A percentile compares a stretch with the other conserved stretches of the same genome.
These are phyloP conservation scores for Synergus itoensis DNA, from an alignment of 2,888 invertebrate species.

Conservation along the genomic window DNA sequence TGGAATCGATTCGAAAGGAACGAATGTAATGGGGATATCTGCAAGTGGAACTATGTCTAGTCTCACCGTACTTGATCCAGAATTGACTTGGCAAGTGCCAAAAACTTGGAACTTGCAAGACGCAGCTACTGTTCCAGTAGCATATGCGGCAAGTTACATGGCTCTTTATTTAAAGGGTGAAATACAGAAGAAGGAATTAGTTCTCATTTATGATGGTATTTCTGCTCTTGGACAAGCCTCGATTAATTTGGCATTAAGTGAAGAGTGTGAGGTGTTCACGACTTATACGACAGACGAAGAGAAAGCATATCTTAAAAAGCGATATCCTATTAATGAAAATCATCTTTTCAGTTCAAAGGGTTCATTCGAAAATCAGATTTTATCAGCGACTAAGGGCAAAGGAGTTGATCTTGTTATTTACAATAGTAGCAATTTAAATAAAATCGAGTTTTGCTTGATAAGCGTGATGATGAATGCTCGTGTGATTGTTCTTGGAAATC, in stretches of 20 bases:
- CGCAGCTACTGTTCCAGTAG: constrained; percentile 83
- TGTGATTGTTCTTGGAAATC: constrained; percentile 80
- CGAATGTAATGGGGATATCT: constrained; percentile 77
- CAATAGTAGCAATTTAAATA: constrained; percentile 79
- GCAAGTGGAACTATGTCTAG: constrained; percentile 78
- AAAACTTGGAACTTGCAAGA: constrained; percentile 82
- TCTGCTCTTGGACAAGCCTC: constrained; percentile 85
- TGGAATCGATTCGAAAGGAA: constrained; percentile 79
- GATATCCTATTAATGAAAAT: constrained; percentile 80
- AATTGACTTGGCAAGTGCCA: constrained; percentile 80
- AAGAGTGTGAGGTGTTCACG: constrained; percentile 82
- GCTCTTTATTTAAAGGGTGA: constrained; percentile 81
- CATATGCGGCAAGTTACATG: constrained; percentile 82
- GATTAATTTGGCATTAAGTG: constrained; percentile 81
- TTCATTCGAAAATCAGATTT: constrained; percentile 90
- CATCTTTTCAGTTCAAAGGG: constrained; percentile 80
- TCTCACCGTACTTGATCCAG: constrained; percentile 78
- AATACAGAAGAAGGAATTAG: constrained; percentile 77
- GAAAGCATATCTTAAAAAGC: constrained; percentile 78
- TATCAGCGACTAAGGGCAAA: constrained; percentile 79
- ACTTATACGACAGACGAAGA: constrained; percentile 81
- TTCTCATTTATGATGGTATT: constrained; percentile 77
- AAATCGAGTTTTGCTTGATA: constrained; percentile 80
- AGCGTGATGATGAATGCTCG: constrained; percentile 76
- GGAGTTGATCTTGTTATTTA: constrained; percentile 84